Evolutionary conservation across 2,113 vertebrate species (phyloP), one percentile per base, ranked within the genome.

Genomic region (Apteryx mantelli): DNA sequence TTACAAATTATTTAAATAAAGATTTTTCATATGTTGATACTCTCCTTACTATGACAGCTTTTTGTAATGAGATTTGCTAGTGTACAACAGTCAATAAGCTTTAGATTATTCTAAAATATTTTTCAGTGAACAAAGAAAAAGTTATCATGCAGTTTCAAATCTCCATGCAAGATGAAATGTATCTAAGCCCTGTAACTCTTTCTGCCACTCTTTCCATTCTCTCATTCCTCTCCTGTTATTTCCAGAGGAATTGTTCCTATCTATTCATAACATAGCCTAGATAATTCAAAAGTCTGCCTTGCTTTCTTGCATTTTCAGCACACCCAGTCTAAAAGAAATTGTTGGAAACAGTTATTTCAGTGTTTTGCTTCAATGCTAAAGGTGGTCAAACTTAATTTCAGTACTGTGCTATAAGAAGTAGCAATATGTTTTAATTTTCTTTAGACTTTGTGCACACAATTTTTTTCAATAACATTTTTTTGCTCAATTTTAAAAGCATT

Each of bases 171-270:
- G 71, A 88, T 48, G 66, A 89, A 94, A 75, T 52, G 36, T 82
- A 85, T 77, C 75, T 82, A 77, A 44, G 69, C 48, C 25, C 36
- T 50, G 1, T 58, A 74, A 94, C 64, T 89, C 73, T 46, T 90
- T 68, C 64, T 93, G 36, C 79, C 75, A 77, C 86, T 87, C 18
- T 89, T 89, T 84, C 83, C 95, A 91, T 91, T 83, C 69, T 65
- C 69, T 95, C 92, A 85, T 85, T 87, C 65, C 77, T 88, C 66
- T 93, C 20, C 1, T 80, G 25, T 88, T 89, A 77, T 79, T 86
- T 42, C 28, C 36, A 74, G 78, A 88, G 78, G 94, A 96, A 93
- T 32, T 13, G 34, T 63, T 95, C 70, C 89, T 95, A 91, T 94
- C 82, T 93, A 93, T 77, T 81, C 89, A 86, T 61, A 86, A 79